Base-by-base conservation (phyloP, 2,113 vertebrate genomes). In the Gorsachius goisagi region DNA sequence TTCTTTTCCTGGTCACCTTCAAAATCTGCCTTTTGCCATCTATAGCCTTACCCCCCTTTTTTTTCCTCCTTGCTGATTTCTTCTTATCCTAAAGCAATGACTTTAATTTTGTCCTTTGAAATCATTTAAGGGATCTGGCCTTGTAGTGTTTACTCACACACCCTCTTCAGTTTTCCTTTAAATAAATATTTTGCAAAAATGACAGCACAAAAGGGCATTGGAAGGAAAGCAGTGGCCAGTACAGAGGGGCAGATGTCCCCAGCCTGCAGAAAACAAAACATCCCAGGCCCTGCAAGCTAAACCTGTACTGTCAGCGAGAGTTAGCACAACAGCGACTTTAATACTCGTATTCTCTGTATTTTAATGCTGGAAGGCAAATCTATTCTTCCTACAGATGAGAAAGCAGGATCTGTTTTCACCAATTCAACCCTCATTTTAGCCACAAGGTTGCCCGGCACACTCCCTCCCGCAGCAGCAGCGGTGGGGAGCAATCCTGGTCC, bases 131-230 rank as follows among this genome's bases (percentile, higher is more conserved):
- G 6, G 0, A 30, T 82, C 76, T 91, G 39, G 15, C 78, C 47
- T 89, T 90, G 27, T 37, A 37, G 26, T 64, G 64, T 59, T 95
- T 79, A n/a, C 44, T 50, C 5, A 33, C 67, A 27, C 53, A 77
- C 5, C 23, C 39, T 88, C 93, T 93, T 90, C 33, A 69, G 30
- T 83, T 97, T 86, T 50, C 9, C 35, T 93, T 39, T 87, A 93
- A 96, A 95, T 90, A 97, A 94, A 84, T 88, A 85, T 88, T 95
- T 73, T 89, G 71, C 41, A 94, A 89, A 86, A 73, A 64, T 26
- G 35, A 67, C 72, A 74, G 68, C 50, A 86, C 2, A 32, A 75
- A 96, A 91, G 22, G 45, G 67, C 66, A 63, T 41, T 77, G 58
- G 20, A 86, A 89, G 62, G 89, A 69, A 97, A 78, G 56, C 59